phyloP scores from a whole-genome alignment of 2,113 vertebrate genomes.

The Gadus chalcogrammus region DNA sequence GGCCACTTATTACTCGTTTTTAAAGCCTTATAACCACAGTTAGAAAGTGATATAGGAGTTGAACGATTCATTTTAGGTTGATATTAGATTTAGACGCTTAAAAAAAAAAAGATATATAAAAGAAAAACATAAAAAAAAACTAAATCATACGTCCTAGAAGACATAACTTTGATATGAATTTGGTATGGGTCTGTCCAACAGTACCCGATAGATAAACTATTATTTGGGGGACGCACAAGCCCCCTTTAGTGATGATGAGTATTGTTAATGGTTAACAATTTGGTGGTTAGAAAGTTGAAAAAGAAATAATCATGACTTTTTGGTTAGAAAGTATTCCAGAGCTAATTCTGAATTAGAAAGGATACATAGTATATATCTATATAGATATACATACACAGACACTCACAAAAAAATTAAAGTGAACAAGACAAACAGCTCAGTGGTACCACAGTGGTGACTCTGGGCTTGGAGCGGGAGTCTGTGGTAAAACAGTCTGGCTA shows the following conservation, averaged over 20 bases:
- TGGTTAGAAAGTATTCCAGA: constrained; percentile 92
- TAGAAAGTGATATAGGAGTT: constrained; percentile 65
- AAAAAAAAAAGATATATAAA: constrained; percentile 34
- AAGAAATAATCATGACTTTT: constrained; percentile 76
- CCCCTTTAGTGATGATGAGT: constrained; percentile 70
- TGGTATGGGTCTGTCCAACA: constrained; percentile 86
- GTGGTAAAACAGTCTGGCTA: constrained; percentile 47
- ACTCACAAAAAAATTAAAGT: constrained; percentile 36
- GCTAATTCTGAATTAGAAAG: constrained; percentile 80
- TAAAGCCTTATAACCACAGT: constrained; percentile 81
- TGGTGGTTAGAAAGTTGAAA: constrained; percentile 54
- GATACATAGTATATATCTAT: constrained; percentile 32
- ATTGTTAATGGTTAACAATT: constrained; percentile 68
- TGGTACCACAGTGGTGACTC: constrained; percentile 32
- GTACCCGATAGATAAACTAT: constrained; percentile 72
- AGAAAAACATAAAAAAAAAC: constrained; percentile 62
- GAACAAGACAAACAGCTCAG: constrained; percentile 17
- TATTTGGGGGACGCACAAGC: constrained; percentile 49
- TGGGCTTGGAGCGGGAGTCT: constrained; percentile 33
- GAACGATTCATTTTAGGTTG: constrained; percentile 64
- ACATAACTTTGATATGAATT: constrained; percentile 84
- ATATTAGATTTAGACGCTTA: constrained; percentile 58
- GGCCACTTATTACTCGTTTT: constrained; percentile 74
- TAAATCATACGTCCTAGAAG: constrained; percentile 32
- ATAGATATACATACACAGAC: not conserved